phyloP scores from a whole-genome alignment of 1,140 invertebrate species.

The Drosophila rufa region DNA sequence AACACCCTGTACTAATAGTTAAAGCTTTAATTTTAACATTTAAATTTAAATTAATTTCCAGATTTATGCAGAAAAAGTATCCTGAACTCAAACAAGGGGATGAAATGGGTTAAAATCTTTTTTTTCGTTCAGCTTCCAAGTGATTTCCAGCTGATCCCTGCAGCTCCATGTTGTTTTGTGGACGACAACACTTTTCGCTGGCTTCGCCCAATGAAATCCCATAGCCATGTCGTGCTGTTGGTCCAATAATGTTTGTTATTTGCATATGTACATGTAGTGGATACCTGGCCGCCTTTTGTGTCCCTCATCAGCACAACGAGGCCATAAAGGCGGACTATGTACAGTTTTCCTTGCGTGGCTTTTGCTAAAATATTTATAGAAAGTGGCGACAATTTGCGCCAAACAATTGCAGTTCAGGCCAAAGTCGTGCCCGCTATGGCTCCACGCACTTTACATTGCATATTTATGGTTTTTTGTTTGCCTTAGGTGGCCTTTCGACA shows the following conservation, averaged over 20 bases:
- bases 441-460: constrained; percentile 57
- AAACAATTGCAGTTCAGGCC: constrained; percentile 59
- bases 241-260: constrained; percentile 51
- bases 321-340: constrained; percentile 56
- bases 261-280: constrained; percentile 47
- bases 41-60: background rate
- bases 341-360: constrained; percentile 32
- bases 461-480: constrained; percentile 68
- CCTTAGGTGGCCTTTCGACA: background rate
- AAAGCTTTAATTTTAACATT: background rate
- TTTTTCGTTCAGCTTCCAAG: background rate
- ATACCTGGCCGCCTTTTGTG: constrained; percentile 41
- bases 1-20: too few relatives aligned
- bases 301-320: constrained; percentile 54
- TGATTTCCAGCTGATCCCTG: constrained; percentile 5
- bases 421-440: constrained; percentile 6
- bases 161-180: background rate
- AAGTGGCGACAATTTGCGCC: constrained; percentile 64
- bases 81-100: too few relatives aligned
- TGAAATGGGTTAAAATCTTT: background rate
- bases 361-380: constrained; percentile 74
- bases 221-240: constrained; percentile 22
- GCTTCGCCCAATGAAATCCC: constrained; percentile 1
- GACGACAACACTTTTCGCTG: background rate
- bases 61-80: too few relatives aligned